Evolutionary conservation across 1,140 invertebrate genomes (phyloP), one percentile per base, ranked within the genome.

Genomic region (Habropoda laboriosa): DNA sequence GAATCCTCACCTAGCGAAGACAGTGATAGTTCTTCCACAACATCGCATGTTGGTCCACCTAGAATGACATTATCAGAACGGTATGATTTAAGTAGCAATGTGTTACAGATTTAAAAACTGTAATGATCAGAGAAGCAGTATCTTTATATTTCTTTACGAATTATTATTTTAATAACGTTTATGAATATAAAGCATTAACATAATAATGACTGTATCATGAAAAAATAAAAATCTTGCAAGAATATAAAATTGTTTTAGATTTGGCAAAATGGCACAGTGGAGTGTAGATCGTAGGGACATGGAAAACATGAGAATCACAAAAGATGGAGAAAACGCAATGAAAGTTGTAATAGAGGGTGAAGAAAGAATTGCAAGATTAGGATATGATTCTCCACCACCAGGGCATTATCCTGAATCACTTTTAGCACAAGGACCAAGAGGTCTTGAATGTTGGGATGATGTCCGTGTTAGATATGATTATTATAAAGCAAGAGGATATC

Each of bases 251-350:
- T 45, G 8, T 73, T 79, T 64, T 24, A 93, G 97, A 38, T 98
- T 98, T 92, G 97, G 97, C 79, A 97, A 97, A 94, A 97, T 98
- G 95, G 97, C 97, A 53, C 97, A 98, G 87, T 97, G 97, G 96
- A 95, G 94, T 74, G 96, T 96, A 4, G 97, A 97, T 93, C 93
- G 96, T 18, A 92, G 97, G 75, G 96, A 97, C 68, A 95, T 96
- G 87, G 96, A 97, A 90, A 97, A 97, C 88, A 96, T 98, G 95
- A 94, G 96, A 47, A 97, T 98, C 68, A 97, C 97, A 49, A 96
- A 96, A 85, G 95, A 96, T 45, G 94, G 93, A 24, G 94, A 95
- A 72, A 95, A 94, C 61, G 94, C 95, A 35, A 94, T 96, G 87
- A 96, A 96, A 92, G 96, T 97, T 70, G 95, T 96, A 90, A 97